Evolutionary conservation across 2,113 vertebrate genomes (phyloP).

Genomic region (Larimichthys polyactis): DNA sequence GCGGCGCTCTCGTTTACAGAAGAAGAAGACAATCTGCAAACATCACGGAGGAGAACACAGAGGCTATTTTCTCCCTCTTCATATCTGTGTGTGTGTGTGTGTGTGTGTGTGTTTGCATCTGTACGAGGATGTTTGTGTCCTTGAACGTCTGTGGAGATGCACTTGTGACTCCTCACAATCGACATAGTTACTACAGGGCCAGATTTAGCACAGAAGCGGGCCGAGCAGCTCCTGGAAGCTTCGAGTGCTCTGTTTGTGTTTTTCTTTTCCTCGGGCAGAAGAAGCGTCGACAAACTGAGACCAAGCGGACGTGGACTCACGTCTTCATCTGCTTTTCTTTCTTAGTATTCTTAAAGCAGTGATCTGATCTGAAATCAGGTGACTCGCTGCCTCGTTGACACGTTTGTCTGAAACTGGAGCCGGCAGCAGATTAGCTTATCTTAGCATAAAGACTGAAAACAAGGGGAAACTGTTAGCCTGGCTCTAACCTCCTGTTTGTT

Average conservation of each 20-base stretch:
- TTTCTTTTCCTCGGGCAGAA: slow-evolving; percentile 16
- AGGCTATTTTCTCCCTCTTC: slow-evolving; percentile 40
- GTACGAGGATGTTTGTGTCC: slow-evolving; percentile 51
- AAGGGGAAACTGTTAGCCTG: not conserved
- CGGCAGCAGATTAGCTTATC: slow-evolving; percentile 9
- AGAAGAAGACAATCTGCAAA: slow-evolving; percentile 52
- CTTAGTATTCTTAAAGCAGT: slow-evolving; percentile 2
- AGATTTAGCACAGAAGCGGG: slow-evolving; percentile 76
- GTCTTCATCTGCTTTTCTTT: slow-evolving; percentile 12
- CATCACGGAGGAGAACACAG: slow-evolving; percentile 47
- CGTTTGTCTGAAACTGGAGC: not conserved
- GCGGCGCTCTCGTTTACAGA: slow-evolving; percentile 37
- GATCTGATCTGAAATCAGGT: not conserved
- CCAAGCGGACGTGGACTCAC: slow-evolving; percentile 17
- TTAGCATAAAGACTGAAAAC: slow-evolving; percentile 18
- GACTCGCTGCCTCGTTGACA: not conserved
- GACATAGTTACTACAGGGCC: slow-evolving; percentile 71
- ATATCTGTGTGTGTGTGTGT: slow-evolving; percentile 25
- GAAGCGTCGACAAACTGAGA: slow-evolving; percentile 43
- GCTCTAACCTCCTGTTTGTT: not conserved
- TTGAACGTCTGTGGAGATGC: slow-evolving; percentile 63
- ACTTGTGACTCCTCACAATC: slow-evolving; percentile 71
- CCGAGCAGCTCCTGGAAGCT: slow-evolving; percentile 49
- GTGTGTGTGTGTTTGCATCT: slow-evolving; percentile 40
- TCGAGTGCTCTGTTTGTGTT: slow-evolving; percentile 32